Percentiles rank a stretch among this genome's conserved stretches.
phyloP scores from a whole-genome alignment of 2,797 vertebrate species.

The Sphenopsis melanotis region DNA sequence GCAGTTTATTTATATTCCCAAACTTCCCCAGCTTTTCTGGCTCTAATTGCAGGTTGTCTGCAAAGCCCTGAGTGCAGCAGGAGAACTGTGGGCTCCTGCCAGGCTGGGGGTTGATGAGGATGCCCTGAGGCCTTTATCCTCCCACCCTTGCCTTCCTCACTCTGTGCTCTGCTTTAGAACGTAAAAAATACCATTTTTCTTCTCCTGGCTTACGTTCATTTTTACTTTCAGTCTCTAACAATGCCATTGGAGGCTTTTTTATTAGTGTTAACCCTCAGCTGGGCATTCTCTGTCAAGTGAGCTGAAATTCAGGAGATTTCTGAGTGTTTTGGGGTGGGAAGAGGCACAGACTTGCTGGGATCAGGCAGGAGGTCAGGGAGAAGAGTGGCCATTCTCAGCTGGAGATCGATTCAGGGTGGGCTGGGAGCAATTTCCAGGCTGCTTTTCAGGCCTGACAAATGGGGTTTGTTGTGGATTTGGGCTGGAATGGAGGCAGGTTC shows the following conservation, averaged over 20 bases:
- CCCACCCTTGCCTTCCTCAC: neutral
- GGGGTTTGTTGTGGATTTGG: neutral
- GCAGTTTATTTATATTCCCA: neutral
- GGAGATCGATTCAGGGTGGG: neutral
- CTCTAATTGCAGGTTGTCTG: neutral
- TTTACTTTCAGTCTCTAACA: neutral
- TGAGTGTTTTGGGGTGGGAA: neutral
- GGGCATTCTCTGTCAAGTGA: neutral
- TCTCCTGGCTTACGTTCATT: neutral
- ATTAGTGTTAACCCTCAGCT: neutral
- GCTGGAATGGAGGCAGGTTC: neutral
- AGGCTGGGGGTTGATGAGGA: neutral
- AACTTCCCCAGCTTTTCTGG: neutral
- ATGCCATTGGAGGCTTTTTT: neutral
- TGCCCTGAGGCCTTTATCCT: neutral
- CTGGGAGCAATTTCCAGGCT: neutral
- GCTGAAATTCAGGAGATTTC: neutral
- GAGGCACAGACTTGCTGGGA: neutral
- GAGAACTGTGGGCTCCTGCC: neutral
- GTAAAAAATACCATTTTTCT: neutral
- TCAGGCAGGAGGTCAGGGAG: neutral
- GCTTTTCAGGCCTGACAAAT: neutral
- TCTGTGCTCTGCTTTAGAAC: neutral
- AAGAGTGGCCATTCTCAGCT: neutral
- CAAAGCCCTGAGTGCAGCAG: neutral